Percentiles rank a stretch among this genome's conserved stretches.
phyloP scores from a whole-genome alignment of 2,888 invertebrate species.

The Lasioglossum villosulum region DNA sequence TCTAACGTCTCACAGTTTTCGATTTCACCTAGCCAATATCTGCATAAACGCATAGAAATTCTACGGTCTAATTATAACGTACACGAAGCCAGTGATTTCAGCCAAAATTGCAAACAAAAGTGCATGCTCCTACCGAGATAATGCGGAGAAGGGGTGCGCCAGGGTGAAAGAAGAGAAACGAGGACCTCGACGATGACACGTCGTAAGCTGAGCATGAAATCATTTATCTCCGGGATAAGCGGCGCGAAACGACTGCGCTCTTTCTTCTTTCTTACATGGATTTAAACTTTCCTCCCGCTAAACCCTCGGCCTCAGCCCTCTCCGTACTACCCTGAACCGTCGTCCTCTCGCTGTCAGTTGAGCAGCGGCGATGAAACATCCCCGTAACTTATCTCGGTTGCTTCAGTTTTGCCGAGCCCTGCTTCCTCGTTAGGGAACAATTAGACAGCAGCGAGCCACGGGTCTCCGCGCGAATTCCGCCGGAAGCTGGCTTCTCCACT shows the following conservation, averaged over 20 bases:
- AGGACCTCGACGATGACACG: constrained; percentile 77
- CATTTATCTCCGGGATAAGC: constrained; percentile 83
- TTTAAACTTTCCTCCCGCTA: constrained; percentile 71
- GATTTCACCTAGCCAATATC: too few relatives aligned
- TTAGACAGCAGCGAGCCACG: constrained; percentile 33
- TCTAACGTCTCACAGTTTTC: too few relatives aligned
- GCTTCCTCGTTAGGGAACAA: constrained; percentile 30
- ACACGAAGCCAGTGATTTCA: neutral
- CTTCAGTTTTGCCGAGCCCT: constrained; percentile 12
- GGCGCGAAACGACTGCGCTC: constrained; percentile 75
- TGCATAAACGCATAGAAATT: too few relatives aligned
- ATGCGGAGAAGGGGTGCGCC: constrained; percentile 29
- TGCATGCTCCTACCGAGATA: constrained; percentile 1
- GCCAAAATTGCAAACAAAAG: neutral
- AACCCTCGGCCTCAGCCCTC: neutral
- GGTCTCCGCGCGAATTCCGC: neutral
- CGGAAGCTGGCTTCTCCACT: neutral
- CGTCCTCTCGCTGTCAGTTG: constrained; percentile 43
- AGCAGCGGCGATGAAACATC: constrained; percentile 42
- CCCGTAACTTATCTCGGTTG: constrained; percentile 58
- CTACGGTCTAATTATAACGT: too few relatives aligned
- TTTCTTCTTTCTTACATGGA: constrained; percentile 75
- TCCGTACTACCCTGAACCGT: neutral
- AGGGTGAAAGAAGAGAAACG: constrained; percentile 66
- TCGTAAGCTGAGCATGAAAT: constrained; percentile 82